Conservation (phyloP, 2,797 vertebrate species). For the Siniperca obscura region DNA sequence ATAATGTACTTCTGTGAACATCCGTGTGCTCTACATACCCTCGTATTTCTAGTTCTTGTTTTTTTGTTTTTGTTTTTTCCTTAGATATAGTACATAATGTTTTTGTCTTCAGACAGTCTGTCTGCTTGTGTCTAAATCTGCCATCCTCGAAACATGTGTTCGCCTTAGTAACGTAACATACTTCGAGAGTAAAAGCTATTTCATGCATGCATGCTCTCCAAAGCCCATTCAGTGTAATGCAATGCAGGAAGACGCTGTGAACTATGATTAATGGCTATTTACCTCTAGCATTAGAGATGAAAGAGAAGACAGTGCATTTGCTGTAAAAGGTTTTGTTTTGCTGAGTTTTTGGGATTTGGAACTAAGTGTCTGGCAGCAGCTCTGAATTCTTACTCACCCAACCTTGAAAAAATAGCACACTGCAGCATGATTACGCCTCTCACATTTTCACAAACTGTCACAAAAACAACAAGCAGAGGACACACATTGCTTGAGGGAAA, state of each 20-base stretch:
- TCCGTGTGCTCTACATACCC: conserved; percentile 11
- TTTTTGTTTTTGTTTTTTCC: background rate
- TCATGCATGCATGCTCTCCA: conserved; percentile 58
- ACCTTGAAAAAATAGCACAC: conserved; percentile 74
- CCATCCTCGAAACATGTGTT: conserved; percentile 19
- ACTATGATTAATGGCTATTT: conserved; percentile 78
- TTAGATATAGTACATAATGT: background rate
- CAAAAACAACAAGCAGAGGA: conserved; percentile 80
- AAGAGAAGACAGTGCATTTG: conserved; percentile 57
- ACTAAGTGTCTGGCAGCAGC: conserved; percentile 66
- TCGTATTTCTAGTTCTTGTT: background rate
- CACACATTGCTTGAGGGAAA: conserved; percentile 76
- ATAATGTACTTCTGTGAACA: conserved; percentile 44
- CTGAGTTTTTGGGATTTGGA: conserved; percentile 63
- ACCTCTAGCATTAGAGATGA: conserved; percentile 63
- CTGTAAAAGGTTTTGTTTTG: conserved; percentile 63
- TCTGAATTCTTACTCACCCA: conserved; percentile 73
- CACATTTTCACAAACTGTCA: conserved; percentile 81
- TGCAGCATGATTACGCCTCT: conserved; percentile 79
- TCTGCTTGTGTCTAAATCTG: background rate
- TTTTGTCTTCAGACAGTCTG: background rate
- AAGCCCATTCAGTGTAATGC: conserved; percentile 50
- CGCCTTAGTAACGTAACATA: conserved; percentile 23
- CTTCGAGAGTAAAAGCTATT: conserved; percentile 63
- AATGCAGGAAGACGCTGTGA: conserved; percentile 54